Percentiles rank a stretch among this genome's conserved stretches.
phyloP scores from a whole-genome alignment of 2,888 invertebrate genomes.

The Podabrus alpinus region DNA sequence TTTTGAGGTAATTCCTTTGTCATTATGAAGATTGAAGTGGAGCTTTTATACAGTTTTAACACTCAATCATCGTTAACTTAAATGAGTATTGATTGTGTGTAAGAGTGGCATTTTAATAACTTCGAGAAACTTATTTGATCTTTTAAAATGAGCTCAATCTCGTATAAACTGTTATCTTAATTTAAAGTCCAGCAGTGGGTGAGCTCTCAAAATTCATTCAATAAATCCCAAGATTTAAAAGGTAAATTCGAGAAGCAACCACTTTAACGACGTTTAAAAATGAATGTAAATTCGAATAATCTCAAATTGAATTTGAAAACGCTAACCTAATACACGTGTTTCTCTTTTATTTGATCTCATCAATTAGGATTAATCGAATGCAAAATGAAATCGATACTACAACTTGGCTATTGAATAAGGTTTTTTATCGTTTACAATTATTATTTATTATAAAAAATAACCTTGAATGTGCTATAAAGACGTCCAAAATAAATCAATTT shows the following conservation, averaged over 20 bases:
- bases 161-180: not conserved
- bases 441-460: not conserved
- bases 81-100: not conserved
- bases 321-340: not conserved
- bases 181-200: not conserved
- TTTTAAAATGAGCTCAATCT: not conserved
- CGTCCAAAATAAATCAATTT: not conserved
- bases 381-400: not conserved
- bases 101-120: not conserved
- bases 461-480: not conserved
- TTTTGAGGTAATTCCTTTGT: not conserved
- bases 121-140: not conserved
- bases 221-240: not conserved
- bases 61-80: not conserved
- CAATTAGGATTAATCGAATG: not conserved
- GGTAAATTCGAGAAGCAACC: not conserved
- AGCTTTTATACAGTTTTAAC: not conserved
- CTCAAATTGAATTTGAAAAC: not conserved
- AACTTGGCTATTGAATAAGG: not conserved
- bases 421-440: not conserved
- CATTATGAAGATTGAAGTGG: not conserved
- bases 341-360: not conserved
- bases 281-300: no score
- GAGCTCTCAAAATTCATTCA: not conserved
- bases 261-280: not conserved